Evolutionary conservation across 2,797 vertebrate species (phyloP), one percentile per base, ranked within the genome.

Genomic region (Thaleichthys pacificus): DNA sequence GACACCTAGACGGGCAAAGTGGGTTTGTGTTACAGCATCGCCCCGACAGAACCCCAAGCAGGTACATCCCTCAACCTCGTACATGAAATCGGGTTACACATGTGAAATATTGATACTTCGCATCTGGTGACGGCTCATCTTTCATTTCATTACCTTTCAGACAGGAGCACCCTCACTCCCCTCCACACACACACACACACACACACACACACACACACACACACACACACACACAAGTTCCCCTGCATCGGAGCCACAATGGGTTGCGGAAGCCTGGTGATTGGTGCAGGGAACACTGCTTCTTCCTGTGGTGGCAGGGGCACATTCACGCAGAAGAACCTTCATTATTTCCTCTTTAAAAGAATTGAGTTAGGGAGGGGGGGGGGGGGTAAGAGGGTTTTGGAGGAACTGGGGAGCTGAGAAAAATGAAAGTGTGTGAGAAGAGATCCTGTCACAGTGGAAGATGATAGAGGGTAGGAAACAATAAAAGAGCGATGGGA

Each of bases 61-160:
- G 54, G 47, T 32, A 32, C 28, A 15, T 17, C 61, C 15, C 15
- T 28, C 24, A 6, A 58, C 66, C 51, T 32, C 72, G 49, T 70
- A 80, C 71, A 75, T 78, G 83, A 79, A 84, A 80, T 78, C 79
- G 71, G 81, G 70, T 77, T 82, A 77, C 28, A 42, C 19, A 61
- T 56, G 70, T 83, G 77, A 81, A 83, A 82, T 84, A 88, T 88
- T 86, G 81, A 85, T 81, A 84, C 70, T 57, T 64, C 62, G 76
- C 84, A 88, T 82, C 81, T 87, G 81, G 79, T 77, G 73, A 85
- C 76, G 74, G 81, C 82, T 91, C 82, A 89, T 89, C 72, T 88
- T 88, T 91, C 85, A 90, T 91, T 89, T 85, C 69, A 84, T 88
- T 87, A 83, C 77, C 83, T 82, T 81, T 79, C 72, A 78, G 77